These are phyloP conservation scores for Embiotoca jacksoni DNA, from an alignment of 2,113 vertebrate genomes.

Conservation along the genomic window DNA sequence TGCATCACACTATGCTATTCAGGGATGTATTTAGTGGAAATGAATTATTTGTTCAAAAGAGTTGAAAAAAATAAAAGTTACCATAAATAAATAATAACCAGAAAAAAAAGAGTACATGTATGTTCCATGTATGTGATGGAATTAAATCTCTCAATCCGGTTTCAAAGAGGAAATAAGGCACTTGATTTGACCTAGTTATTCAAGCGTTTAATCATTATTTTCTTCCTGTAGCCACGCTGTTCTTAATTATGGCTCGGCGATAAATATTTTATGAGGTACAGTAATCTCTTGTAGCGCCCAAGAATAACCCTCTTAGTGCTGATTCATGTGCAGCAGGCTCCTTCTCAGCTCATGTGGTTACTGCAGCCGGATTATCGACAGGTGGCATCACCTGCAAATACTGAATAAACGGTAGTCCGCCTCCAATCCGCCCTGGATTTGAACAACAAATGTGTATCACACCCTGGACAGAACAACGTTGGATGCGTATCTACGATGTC, in stretches of 20 bases:
- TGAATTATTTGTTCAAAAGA: too few relatives aligned
- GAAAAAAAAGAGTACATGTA: too few relatives aligned
- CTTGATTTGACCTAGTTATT: background rate
- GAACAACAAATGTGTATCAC: too few relatives aligned
- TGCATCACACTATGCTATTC: too few relatives aligned
- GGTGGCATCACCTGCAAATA: slow-evolving; percentile 46
- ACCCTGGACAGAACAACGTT: too few relatives aligned
- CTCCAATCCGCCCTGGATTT: background rate
- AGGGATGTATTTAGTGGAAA: too few relatives aligned
- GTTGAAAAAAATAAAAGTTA: too few relatives aligned
- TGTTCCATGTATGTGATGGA: too few relatives aligned
- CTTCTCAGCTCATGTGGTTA: slow-evolving; percentile 51
- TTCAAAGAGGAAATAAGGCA: too few relatives aligned
- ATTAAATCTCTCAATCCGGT: too few relatives aligned
- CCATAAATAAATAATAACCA: too few relatives aligned
- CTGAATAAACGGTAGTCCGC: slow-evolving; percentile 25
- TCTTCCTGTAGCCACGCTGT: background rate
- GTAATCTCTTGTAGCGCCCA: slow-evolving; percentile 64
- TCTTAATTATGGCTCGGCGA: slow-evolving; percentile 56
- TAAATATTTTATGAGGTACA: slow-evolving; percentile 77
- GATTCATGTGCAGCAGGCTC: slow-evolving; percentile 62
- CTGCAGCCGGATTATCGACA: slow-evolving; percentile 65
- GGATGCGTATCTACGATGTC: background rate
- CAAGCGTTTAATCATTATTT: background rate
- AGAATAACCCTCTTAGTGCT: slow-evolving; percentile 69